Evolutionary conservation across 53 echinoderm and acorn worm genomes (phyloP), one percentile per base, ranked within the genome.

Genomic region (Crossaster papposus): DNA sequence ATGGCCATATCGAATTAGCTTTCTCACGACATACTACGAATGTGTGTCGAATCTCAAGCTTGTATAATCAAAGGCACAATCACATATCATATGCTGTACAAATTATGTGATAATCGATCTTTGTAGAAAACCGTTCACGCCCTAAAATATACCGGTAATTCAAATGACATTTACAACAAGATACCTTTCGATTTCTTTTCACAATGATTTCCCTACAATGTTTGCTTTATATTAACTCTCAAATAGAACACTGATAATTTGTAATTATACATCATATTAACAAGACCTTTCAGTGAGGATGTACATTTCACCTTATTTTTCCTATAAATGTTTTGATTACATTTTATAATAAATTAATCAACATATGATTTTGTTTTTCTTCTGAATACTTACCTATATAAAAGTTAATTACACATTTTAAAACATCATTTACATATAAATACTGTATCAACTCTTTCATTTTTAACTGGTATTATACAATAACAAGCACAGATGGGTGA

Each of bases 401-500:
- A 26, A 24, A 3, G 68, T 28, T 15, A 3, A 78, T 78, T 78
- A 78, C 9, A 78, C 13, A 44, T 38, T 24, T 78, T 51, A 23
- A 44, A 78, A 35, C 34, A 23, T 58, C 14, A 58, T 20, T 54
- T 30, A 32, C 54, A 81, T 63, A 81, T 81, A 81, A 54, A 81
- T 35, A 81, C 18, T 32, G 26, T 22, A 55, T 31, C 29, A 62
- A 55, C 55, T 9, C 62, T 18, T 33, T 81, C 34, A n/a, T 32
- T 70, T 36, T 35, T 17, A 17, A 55, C 53, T 44, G 73, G 72
- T 72, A 84, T n/a, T n/a, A 17, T 51, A 84, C 71, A 55, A 80
- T 52, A 80, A 11, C 31, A 31, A 31, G 52, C 72, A 84, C 72
- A 72, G 51, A 5, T 29, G 75, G 22, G 75, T 34, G 75, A 35